Base-by-base conservation (phyloP, 1,140 invertebrate species). In the Pseudomyrmex concolor region DNA sequence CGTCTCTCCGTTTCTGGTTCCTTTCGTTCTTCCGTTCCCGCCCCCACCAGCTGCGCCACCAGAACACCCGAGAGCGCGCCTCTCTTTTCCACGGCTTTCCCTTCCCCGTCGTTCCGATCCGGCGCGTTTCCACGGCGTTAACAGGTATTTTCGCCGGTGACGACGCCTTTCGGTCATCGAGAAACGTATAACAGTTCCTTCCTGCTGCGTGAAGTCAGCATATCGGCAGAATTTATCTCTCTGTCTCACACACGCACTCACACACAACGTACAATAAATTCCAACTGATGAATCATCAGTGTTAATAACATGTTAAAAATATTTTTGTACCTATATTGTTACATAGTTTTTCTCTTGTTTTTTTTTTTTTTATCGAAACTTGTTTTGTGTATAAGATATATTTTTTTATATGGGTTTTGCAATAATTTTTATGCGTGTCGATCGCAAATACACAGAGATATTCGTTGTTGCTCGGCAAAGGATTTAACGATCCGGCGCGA, bases 1-100 rank as follows among this genome's bases (percentile, higher is more conserved):
- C 84, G n/a, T 80, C 88, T 89, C 77, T 73, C 86, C 90, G 86
- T 87, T 86, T 88, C 86, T 71, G 84, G 85, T 89, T 89, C 89
- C 88, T 87, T 88, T 83, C 81, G 85, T 85, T 90, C 70, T 89
- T 73, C 83, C 77, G 74, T 84, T 86, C 86, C 86, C 90, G 88
- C 87, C 89, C 88, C 86, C 86, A 68, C 86, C 76, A 34, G 80
- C 70, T 34, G 7, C 76, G 22, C 34, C 34, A 34, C 34, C 34
- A 34, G 76, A 43, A 78, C 19, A 81, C 66, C 76, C 68, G 66
- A 70, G 66, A 70, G 43, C 55, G 85, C 73, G 70, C 80, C 83
- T 73, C 81, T 86, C 89, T 88, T 88, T 84, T 81, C 57, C 84
- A 50, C 64, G 50, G 60, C 66, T 84, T 45, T 80, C 68, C 54